Evolutionary conservation across 2,797 vertebrate genomes (phyloP).

Genomic region (Muscicapa striata): DNA sequence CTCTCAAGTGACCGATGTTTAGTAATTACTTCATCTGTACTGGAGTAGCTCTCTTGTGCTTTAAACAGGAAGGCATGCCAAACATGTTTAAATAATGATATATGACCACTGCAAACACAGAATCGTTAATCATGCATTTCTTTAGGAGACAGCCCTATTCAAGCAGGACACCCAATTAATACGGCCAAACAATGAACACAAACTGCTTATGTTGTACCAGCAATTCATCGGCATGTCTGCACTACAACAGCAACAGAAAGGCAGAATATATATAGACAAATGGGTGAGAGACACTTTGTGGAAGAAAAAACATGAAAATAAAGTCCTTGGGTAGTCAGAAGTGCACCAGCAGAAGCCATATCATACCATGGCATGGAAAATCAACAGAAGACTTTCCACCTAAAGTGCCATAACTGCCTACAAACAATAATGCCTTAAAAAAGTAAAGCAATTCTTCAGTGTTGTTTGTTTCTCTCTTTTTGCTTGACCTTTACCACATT

Average conservation of each 20-base stretch:
- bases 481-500: background rate
- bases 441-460: background rate
- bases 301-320: background rate
- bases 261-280: background rate
- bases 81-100: background rate
- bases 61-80: background rate
- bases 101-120: background rate
- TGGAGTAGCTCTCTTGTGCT: background rate
- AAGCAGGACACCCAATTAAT: background rate
- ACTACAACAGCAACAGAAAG: background rate
- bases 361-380: background rate
- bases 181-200: background rate
- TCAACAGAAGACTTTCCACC: background rate
- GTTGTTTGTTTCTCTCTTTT: background rate
- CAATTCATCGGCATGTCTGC: rapidly evolving
- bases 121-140: background rate
- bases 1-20: background rate
- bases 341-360: background rate
- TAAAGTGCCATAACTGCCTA: background rate
- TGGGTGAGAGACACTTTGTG: background rate
- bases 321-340: background rate
- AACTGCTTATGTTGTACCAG: background rate
- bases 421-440: background rate
- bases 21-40: background rate
- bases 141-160: background rate